A percentile compares a stretch with the other conserved stretches of the same genome.
These are phyloP conservation scores for Bos indicus DNA, from an alignment of 2,113 vertebrate species.

Conservation along the genomic window DNA sequence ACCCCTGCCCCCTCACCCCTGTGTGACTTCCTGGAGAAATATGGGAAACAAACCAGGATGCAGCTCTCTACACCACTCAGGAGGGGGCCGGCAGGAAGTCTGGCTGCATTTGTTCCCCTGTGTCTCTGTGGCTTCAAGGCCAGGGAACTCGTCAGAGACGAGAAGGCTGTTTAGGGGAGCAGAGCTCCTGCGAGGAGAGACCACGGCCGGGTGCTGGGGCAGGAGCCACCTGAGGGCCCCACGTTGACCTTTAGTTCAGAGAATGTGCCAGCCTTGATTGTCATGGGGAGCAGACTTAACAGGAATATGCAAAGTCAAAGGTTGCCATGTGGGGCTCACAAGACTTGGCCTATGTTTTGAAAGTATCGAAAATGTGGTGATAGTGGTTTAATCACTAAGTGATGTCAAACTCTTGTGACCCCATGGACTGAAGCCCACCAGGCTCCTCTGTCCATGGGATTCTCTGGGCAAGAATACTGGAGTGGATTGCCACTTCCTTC, in stretches of 20 bases:
- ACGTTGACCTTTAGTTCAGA: background rate
- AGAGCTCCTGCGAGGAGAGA: constrained; percentile 60
- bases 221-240: background rate
- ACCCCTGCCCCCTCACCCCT: background rate
- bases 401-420: background rate
- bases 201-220: constrained; percentile 27
- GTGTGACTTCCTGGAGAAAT: constrained; percentile 32
- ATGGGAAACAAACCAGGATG: constrained; percentile 74
- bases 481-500: background rate
- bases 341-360: background rate
- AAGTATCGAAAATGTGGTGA: background rate
- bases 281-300: background rate
- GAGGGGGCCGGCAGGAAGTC: constrained; percentile 82
- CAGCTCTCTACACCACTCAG: constrained; percentile 78
- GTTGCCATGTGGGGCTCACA: background rate
- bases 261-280: background rate
- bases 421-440: background rate
- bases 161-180: constrained; percentile 73
- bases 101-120: constrained; percentile 86
- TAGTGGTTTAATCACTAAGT: background rate
- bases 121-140: constrained; percentile 86
- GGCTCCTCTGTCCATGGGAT: background rate
- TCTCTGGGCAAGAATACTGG: background rate
- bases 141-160: constrained; percentile 83
- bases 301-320: background rate